phyloP scores from a whole-genome alignment of 2,797 vertebrate species.

The Acanthiza pusilla region DNA sequence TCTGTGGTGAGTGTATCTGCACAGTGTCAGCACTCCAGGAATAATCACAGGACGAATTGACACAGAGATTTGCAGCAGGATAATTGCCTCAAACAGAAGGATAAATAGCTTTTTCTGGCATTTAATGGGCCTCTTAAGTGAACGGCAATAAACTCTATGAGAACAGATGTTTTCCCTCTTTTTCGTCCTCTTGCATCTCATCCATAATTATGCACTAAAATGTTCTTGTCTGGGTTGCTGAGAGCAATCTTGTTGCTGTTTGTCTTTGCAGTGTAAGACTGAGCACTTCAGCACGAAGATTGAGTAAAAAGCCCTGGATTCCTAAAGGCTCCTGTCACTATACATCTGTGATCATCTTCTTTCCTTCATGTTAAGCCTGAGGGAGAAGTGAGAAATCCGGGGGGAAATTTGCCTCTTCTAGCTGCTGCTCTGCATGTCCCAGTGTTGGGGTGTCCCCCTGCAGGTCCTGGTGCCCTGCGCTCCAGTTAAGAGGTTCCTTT shows the following conservation, averaged over 20 bases:
- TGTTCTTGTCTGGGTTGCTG: constrained; percentile 37
- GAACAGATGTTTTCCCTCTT: constrained; percentile 53
- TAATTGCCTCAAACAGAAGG: constrained; percentile 48
- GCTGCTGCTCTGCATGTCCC: neutral
- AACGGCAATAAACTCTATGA: constrained; percentile 24
- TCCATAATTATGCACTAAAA: constrained; percentile 46
- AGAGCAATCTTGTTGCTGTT: constrained; percentile 31
- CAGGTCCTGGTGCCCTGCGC: neutral
- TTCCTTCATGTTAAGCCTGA: neutral
- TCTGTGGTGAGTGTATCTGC: neutral
- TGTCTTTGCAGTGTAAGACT: neutral
- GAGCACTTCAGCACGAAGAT: neutral
- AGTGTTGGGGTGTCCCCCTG: neutral
- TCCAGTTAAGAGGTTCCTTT: neutral
- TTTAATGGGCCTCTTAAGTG: constrained; percentile 41
- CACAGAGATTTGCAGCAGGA: constrained; percentile 22
- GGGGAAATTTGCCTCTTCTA: neutral
- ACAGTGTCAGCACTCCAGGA: constrained; percentile 6
- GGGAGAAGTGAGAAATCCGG: neutral
- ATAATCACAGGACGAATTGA: neutral
- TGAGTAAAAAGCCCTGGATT: neutral
- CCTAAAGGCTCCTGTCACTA: neutral
- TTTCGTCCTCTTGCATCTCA: constrained; percentile 12
- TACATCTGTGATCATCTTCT: neutral
- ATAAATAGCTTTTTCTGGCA: constrained; percentile 44